A percentile compares a stretch with the other conserved stretches of the same genome.
phyloP scores from a whole-genome alignment of 2,113 vertebrate genomes.

The Scatophagus argus region DNA sequence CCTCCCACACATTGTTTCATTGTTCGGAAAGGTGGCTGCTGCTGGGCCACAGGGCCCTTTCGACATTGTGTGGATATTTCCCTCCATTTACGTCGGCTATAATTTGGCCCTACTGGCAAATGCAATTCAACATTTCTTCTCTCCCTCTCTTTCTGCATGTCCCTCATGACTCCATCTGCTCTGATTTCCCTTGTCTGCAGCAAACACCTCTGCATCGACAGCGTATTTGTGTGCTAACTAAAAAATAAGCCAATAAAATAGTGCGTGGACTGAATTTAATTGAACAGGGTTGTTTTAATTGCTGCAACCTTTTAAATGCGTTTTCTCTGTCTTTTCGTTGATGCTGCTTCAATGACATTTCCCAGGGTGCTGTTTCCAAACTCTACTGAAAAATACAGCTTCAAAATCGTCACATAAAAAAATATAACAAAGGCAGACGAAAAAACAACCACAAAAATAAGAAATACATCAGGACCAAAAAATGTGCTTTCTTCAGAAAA shows the following conservation, averaged over 20 bases:
- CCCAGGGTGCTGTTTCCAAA: slow-evolving; percentile 29
- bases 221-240: neutral
- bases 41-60: slow-evolving; percentile 23
- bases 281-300: neutral
- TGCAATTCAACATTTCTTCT: slow-evolving; percentile 13
- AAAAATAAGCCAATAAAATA: slow-evolving; percentile 27
- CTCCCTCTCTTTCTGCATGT: slow-evolving; percentile 1
- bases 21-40: slow-evolving; percentile 38
- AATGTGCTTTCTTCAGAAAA: slow-evolving; percentile 79
- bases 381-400: slow-evolving; percentile 39
- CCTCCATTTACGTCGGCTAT: slow-evolving; percentile 20
- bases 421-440: slow-evolving; percentile 48
- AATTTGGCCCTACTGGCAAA: slow-evolving; percentile 41
- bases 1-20: slow-evolving; percentile 40
- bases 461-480: slow-evolving; percentile 68
- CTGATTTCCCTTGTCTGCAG: slow-evolving; percentile 45
- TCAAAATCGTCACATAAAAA: slow-evolving; percentile 51
- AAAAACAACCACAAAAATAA: slow-evolving; percentile 54
- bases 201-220: slow-evolving; percentile 27
- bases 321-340: neutral
- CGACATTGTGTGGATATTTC: slow-evolving; percentile 30
- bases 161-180: slow-evolving; percentile 58
- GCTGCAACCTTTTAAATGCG: slow-evolving; percentile 30
- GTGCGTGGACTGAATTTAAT: slow-evolving; percentile 2
- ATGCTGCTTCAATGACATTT: slow-evolving; percentile 37